A percentile compares a stretch with the other conserved stretches of the same genome.
These are phyloP conservation scores for Sciaenops ocellatus DNA, from an alignment of 2,797 vertebrate genomes.

Conservation along the genomic window DNA sequence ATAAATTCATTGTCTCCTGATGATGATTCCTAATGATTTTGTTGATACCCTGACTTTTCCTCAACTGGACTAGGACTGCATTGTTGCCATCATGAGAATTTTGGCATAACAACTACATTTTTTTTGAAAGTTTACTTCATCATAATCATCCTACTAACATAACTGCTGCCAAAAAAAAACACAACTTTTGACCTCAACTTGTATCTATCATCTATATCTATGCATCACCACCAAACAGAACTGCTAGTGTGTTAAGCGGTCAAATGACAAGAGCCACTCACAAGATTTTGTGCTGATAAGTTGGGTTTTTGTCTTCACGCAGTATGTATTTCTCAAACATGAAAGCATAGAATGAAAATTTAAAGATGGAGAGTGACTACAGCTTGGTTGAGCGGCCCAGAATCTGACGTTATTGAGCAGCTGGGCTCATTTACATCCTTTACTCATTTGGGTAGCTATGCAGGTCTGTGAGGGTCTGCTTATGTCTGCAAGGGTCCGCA, in stretches of 20 bases:
- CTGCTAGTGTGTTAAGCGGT: too few relatives aligned
- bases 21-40: neutral
- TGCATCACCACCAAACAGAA: too few relatives aligned
- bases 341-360: neutral
- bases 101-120: too few relatives aligned
- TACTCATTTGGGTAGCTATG: neutral
- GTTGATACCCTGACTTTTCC: neutral
- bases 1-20: neutral
- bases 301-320: neutral
- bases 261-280: neutral
- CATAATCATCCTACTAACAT: too few relatives aligned
- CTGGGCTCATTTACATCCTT: constrained; percentile 22
- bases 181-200: too few relatives aligned
- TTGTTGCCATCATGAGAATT: too few relatives aligned
- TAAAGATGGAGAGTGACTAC: neutral
- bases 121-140: too few relatives aligned
- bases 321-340: neutral
- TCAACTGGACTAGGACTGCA: neutral
- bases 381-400: neutral
- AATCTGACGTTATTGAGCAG: constrained; percentile 4
- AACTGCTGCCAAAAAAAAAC: too few relatives aligned
- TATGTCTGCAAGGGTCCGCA: neutral
- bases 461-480: neutral
- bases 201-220: too few relatives aligned
- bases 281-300: neutral